phyloP scores from a whole-genome alignment of 1,140 invertebrate species.

The Lasaia peninsularis region DNA sequence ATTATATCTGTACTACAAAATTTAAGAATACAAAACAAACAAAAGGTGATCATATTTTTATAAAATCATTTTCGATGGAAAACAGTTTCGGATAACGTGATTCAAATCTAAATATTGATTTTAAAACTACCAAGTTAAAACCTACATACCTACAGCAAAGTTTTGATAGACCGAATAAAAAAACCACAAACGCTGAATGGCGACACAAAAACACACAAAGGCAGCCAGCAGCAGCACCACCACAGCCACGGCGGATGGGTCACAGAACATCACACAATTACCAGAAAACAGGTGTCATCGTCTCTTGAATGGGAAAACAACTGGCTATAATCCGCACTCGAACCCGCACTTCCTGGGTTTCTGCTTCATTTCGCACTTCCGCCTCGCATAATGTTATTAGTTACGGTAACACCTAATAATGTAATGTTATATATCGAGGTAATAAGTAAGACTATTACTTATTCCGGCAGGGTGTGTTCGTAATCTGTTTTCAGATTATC shows the following conservation, averaged over 20 bases:
- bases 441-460: not conserved
- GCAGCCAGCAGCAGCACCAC: not conserved
- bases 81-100: no score
- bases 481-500: no score
- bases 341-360: not conserved
- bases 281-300: conserved; percentile 5
- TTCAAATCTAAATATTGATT: no score
- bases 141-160: no score
- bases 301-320: not conserved
- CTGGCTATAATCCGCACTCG: not conserved
- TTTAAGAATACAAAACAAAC: no score
- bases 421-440: conserved; percentile 10
- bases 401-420: conserved; percentile 1
- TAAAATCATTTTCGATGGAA: no score
- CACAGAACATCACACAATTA: conserved; percentile 5
- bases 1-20: no score
- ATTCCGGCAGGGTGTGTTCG: no score
- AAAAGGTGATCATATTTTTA: no score
- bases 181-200: not conserved
- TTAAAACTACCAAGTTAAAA: no score
- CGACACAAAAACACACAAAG: not conserved
- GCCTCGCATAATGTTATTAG: conserved; percentile 9
- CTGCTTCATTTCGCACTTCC: conserved; percentile 10
- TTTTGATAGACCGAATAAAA: not conserved
- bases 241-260: not conserved